Conservation (phyloP, 1,140 invertebrate genomes). For the Cephus cinctus region DNA sequence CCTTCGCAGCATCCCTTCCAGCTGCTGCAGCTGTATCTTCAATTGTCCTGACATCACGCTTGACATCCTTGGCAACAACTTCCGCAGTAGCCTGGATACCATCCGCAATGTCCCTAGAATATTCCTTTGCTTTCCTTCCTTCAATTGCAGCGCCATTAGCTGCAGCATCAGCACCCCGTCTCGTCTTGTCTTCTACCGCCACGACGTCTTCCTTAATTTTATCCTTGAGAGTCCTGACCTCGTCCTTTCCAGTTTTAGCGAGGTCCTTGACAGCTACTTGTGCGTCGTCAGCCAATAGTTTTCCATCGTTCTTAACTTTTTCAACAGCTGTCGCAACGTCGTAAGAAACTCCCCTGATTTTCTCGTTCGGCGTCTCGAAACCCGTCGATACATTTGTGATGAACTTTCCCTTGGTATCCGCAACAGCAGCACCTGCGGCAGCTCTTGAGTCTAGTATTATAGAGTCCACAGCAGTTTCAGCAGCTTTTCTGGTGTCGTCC, state of each 20-base stretch:
- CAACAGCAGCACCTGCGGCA: no score
- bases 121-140: no score
- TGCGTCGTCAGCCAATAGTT: background rate
- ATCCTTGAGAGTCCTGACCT: background rate
- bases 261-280: background rate
- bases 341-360: slow-evolving; percentile 1
- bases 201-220: background rate
- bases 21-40: slow-evolving; percentile 12
- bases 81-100: no score
- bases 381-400: slow-evolving; percentile 1
- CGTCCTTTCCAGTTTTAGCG: background rate
- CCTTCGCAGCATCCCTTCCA: slow-evolving; percentile 12
- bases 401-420: slow-evolving; percentile 11
- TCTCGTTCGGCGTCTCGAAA: no score
- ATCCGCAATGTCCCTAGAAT: no score
- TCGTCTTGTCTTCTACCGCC: slow-evolving; percentile 8
- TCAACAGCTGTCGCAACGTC: background rate
- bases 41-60: no score
- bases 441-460: no score
- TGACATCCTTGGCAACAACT: slow-evolving; percentile 8
- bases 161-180: slow-evolving; percentile 11
- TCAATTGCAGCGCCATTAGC: no score
- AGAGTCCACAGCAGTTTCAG: no score
- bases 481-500: slow-evolving; percentile 31
- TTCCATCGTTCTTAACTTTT: slow-evolving; percentile 8